Evolutionary conservation across 1,140 invertebrate species (phyloP), one percentile per base, ranked within the genome.

Genomic region (honey bee (Apis mellifera)): DNA sequence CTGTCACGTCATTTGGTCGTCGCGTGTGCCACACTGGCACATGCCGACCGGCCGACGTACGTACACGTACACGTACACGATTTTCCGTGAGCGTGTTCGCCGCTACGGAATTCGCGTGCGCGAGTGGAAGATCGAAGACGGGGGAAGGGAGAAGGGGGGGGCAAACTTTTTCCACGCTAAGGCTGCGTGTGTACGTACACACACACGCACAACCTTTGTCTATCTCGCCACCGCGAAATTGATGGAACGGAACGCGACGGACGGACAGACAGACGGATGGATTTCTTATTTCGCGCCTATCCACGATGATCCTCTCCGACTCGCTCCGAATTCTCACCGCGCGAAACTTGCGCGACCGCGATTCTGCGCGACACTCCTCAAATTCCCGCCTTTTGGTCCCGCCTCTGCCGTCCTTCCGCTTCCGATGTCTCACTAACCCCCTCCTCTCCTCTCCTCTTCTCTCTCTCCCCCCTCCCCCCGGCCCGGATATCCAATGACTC

Each of bases 1-100:
- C 85, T 82, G 85, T 86, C 85, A 86, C 82, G 82, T 74, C 81
- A 83, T 86, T 86, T 86, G 86, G 64, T 86, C 71, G 78, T 86
- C 85, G 85, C 74, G 84, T 78, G 84, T 70, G 65, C 80, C 71
- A 60, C 84, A 68, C n/a, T n/a, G 32, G 59, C 75, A 78, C 60
- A 83, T 19, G 69, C 72, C 72, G 15, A 52, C 72, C 79, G 54
- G 59, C 21, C 26, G 73, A 73, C 23, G 59, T 3, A 2, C 2
- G 3, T 2, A 32, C 32, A 32, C 32, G 32, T 32, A 32, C 32
- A 75, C 79, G 72, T 77, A 81, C 57, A 73, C 71, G 70, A 42
- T 23, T 69, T 74, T 54, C 32, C 32, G 2, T 3, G 26, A 32
- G 60, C 60, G 21, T 75, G 68, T 74, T 48, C 69, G 17, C 26